Evolutionary conservation across 2,113 vertebrate genomes (phyloP), one percentile per base, ranked within the genome.

Genomic region (Erythrocercus mccallii): DNA sequence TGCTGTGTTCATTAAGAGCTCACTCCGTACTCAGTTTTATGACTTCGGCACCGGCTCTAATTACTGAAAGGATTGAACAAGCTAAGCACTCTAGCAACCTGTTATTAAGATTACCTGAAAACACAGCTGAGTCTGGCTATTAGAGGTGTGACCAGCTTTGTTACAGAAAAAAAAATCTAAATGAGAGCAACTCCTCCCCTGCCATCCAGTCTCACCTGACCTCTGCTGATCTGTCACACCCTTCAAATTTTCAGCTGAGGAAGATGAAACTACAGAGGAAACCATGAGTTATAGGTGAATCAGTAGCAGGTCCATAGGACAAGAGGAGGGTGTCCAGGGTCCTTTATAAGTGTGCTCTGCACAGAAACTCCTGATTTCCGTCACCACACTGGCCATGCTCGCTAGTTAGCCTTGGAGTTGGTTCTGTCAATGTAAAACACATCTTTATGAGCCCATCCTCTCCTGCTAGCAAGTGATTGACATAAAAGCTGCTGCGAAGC

Each of bases 51-150:
- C 66, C 14, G 14, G 21, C 78, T 86, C 2, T 94, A 92, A 95
- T 94, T 90, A 93, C 71, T 60, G 76, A 92, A 81, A 30, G 60
- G 19, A 71, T 22, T 76, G 73, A 95, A 96, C 84, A 76, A 96
- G 57, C 79, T 73, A 93, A 96, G 90, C 88, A 74, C 24, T 92
- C 68, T 8, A 83, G 76, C 57, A 92, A 73, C 74, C 94, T 93
- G 1, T 86, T 73, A 96, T 96, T 97, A 95, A 90, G 48, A 64
- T 24, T 84, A 81, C 81, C 74, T 73, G 92, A 82, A 93, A 89
- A 54, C 94, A 91, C 54, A 70, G 38, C 24, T 71, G 51, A 94
- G 90, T 83, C 40, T 72, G 74, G 79, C 62, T 90, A 56, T 86
- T 90, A 96, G 85, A 94, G 79, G 68, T 62, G 74, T 87, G 80